A percentile compares a stretch with the other conserved stretches of the same genome.
Evolutionary conservation across 2,888 invertebrate genomes (phyloP).

Genomic region (Caenorhabditis sulstoni): DNA sequence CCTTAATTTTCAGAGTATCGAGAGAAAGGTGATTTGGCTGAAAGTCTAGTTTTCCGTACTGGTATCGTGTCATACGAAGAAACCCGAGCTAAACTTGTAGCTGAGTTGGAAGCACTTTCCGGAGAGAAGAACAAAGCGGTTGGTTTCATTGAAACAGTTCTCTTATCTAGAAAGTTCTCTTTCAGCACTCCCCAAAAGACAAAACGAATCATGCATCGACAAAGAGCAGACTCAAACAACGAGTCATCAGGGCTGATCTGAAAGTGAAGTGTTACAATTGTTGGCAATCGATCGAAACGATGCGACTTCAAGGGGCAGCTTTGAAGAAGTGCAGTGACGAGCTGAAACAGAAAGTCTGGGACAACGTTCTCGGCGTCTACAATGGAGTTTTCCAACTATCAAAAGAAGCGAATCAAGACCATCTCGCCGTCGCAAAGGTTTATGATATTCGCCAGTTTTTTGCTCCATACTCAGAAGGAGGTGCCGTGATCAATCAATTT

Average conservation of each 20-base stretch:
- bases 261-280: constrained; percentile 31
- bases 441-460: constrained; percentile 5
- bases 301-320: constrained; percentile 20
- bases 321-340: neutral
- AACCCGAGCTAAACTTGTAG: neutral
- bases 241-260: constrained; percentile 36
- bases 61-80: constrained; percentile 12
- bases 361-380: constrained; percentile 3
- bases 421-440: neutral
- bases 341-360: constrained; percentile 19
- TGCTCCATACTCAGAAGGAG: constrained; percentile 1
- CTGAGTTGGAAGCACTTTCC: constrained; percentile 13
- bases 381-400: neutral
- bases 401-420: neutral
- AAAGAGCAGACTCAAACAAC: constrained; percentile 44
- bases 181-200: constrained; percentile 36
- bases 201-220: constrained; percentile 52
- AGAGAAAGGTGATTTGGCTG: neutral
- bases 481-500: neutral
- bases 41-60: constrained; percentile 5
- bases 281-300: constrained; percentile 33
- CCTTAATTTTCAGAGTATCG: constrained; percentile 5
- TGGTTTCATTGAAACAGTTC: neutral
- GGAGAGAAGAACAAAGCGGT: constrained; percentile 9
- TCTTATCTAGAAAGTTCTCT: neutral